Conservation (phyloP, 2,888 invertebrate genomes). For the Dendrolimus pini region DNA sequence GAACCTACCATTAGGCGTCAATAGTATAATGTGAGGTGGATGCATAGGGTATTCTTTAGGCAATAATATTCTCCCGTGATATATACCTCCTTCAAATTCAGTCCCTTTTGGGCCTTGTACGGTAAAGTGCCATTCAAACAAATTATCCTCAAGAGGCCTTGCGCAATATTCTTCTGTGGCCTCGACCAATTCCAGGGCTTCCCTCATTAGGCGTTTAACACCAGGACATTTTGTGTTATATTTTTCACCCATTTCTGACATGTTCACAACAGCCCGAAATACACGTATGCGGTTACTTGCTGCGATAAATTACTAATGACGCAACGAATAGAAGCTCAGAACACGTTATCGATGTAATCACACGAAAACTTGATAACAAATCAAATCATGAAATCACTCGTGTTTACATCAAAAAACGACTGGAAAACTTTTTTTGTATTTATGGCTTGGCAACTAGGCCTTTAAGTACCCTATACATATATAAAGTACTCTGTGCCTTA, state of each 20-base stretch:
- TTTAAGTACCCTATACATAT: no score
- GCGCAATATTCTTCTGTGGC: slow-evolving; percentile 94
- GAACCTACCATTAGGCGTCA: slow-evolving; percentile 96
- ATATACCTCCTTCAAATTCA: slow-evolving; percentile 93
- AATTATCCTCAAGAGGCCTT: slow-evolving; percentile 93
- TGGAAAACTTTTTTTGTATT: not conserved
- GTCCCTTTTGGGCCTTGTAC: slow-evolving; percentile 92
- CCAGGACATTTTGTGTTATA: slow-evolving; percentile 81
- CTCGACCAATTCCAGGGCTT: slow-evolving; percentile 90
- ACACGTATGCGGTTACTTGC: slow-evolving; percentile 11
- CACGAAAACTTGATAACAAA: slow-evolving; percentile 47
- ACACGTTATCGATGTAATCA: slow-evolving; percentile 44
- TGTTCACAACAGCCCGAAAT: slow-evolving; percentile 19
- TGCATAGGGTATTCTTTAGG: slow-evolving; percentile 98
- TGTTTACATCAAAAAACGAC: slow-evolving; percentile 3
- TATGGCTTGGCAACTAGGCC: no score
- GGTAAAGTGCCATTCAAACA: slow-evolving; percentile 99
- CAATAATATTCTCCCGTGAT: slow-evolving; percentile 93
- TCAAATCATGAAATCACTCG: slow-evolving; percentile 9
- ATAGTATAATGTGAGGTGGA: slow-evolving; percentile 94
- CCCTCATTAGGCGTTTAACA: slow-evolving; percentile 95
- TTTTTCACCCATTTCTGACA: slow-evolving; percentile 65
- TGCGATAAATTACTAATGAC: slow-evolving; percentile 23
- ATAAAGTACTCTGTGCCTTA: no score
- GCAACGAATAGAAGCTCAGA: slow-evolving; percentile 31